Evolutionary conservation across 2,797 vertebrate genomes (phyloP), one percentile per base, ranked within the genome.

Genomic region (Hippocampus kuda): DNA sequence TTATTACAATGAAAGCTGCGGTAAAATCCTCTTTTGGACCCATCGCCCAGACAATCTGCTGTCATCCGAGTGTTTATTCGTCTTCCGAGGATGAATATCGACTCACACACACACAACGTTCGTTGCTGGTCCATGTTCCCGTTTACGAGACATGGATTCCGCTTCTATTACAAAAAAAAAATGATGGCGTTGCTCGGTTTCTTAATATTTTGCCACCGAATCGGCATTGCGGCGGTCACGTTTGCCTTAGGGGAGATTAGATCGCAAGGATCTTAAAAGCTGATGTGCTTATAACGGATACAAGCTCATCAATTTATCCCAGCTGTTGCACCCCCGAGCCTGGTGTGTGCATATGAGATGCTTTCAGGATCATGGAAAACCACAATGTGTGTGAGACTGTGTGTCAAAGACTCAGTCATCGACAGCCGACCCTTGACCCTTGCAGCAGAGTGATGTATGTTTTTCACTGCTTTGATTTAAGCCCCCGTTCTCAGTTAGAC

Each of bases 1-100:
- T 89, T 89, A 86, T 82, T 79, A 77, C 80, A 85, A 88, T 89
- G 82, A 86, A 86, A 80, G 77, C 78, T 66, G 75, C 72, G 76
- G 79, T 72, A 53, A 86, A 90, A 89, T 88, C 87, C 81, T 87
- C 85, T 84, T 83, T 81, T 30, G 70, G 81, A 83, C 75, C 77
- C 72, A 82, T 79, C 83, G 78, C 78, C 61, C 66, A 84, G 80
- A 86, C 83, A 80, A 81, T 84, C 81, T 79, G 82, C 80, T 67
- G 66, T 80, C 80, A 73, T 75, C 79, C 48, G 56, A 80, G 74
- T 82, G 76, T 84, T 85, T 75, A 75, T 62, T 75, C 60, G 74
- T 70, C 22, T 41, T 22, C 34, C 2, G 53, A 46, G 15, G 60
- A 51, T 51, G 30, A 41, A 63, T 70, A 34, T 22, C 66, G 27